Base-by-base conservation (phyloP, 2,797 vertebrate genomes). In the Protonibea diacanthus region DNA sequence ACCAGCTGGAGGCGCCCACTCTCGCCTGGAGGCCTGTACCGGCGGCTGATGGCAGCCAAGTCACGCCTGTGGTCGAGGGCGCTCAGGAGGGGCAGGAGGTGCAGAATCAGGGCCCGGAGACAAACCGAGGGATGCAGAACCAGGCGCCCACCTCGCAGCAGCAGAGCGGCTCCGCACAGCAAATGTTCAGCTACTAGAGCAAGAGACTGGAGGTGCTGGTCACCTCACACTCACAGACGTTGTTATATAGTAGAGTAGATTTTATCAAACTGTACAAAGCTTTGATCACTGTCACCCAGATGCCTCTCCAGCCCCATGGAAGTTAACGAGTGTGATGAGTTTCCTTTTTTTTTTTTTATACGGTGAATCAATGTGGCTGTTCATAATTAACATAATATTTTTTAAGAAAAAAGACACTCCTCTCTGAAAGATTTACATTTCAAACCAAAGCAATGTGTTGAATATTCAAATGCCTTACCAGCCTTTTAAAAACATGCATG, bases 161-260 rank as follows among this genome's bases (percentile, higher is more conserved):
- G 83, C 87, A 94, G 79, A 79, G 80, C 48, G 62, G 92, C 25
- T 21, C 94, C 0, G 91, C 95, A 0, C 96, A 95, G 73, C 97
- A 98, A 91, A 99, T 99, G 96, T 97, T 97, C 89, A 96, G 96
- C 94, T 99, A 98, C 92, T 99, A 74, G 79, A 77, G 65, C 33
- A 47, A 9, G 25, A 80, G 72, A 47, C 13, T 10, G 33, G 76
- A 82, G 87, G 91, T 86, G 91, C 92, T 44, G 91, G 93, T 76
- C 91, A 33, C 90, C 92, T 90, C 86, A 27, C 64, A 3, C 59
- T 25, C 60, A 63, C 58, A 42, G 20, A 73, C 61, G 11, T 14
- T 67, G 65, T 75, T 48, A 45, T 33, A 70, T 71, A 58, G 72
- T 64, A 51, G 51, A 88, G 61, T 61, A 65, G 75, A 76, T 83